phyloP scores from a whole-genome alignment of 2,888 invertebrate genomes.

The Stictocephala bisonia region DNA sequence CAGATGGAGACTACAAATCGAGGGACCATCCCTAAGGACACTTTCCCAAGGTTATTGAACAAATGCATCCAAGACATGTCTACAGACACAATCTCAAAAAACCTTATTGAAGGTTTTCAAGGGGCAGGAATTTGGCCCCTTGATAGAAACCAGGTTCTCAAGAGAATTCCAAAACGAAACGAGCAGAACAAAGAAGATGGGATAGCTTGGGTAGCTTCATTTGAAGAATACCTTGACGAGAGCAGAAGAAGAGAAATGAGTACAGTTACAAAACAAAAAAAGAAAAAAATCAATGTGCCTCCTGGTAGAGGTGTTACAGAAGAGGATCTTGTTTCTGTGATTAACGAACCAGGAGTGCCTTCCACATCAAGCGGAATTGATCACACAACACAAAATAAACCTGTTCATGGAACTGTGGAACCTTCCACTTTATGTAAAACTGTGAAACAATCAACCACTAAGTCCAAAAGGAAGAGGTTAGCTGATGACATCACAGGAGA shows the following conservation, averaged over 20 bases:
- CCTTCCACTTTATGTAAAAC: too few species aligned
- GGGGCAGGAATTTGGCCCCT: constrained; percentile 47
- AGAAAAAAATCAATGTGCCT: constrained; percentile 39
- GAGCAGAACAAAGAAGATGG: neutral
- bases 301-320: constrained; percentile 19
- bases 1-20: constrained; percentile 36
- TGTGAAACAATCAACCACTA: too few species aligned
- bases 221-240: neutral
- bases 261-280: constrained; percentile 2
- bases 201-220: neutral
- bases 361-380: too few species aligned
- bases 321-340: neutral
- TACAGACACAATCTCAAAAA: neutral
- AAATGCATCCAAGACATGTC: constrained; percentile 27
- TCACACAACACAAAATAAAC: too few species aligned
- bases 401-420: too few species aligned
- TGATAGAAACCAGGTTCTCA: constrained; percentile 25
- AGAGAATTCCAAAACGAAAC: constrained; percentile 1
- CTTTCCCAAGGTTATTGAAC: constrained; percentile 22
- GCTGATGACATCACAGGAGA: too few species aligned
- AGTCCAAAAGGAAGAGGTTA: too few species aligned
- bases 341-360: too few species aligned
- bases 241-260: neutral
- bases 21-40: constrained; percentile 34
- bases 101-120: constrained; percentile 33